Evolutionary conservation across 1,140 invertebrate genomes (phyloP), one percentile per base, ranked within the genome.

Genomic region (Anthonomus grandis): DNA sequence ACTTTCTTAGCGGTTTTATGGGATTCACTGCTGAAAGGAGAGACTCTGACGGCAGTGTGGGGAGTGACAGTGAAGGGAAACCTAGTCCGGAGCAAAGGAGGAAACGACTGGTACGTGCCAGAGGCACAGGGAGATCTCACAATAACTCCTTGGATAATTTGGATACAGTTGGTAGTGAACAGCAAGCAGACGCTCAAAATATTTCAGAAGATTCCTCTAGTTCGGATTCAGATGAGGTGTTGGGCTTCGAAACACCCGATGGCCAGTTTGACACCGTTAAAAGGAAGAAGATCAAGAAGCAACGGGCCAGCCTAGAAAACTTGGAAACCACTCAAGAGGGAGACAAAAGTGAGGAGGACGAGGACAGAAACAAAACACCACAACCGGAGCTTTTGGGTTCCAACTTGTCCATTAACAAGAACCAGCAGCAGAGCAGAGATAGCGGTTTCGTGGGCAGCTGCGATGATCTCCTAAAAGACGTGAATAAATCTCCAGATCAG

Each of bases 391-490:
- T 79, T 64, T 73, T 76, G 45, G 74, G 74, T 27, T 73, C 78
- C 42, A 78, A 79, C 66, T 69, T 80, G 23, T 76, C 75, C 41
- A 77, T 77, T 68, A 77, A 74, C 37, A 58, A 47, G 13, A 80
- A 78, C 51, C 87, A 88, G 68, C 86, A 90, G 66, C 88, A 90
- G 52, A 91, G 87, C 64, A 76, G 90, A 49, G 90, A 93, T 70
- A 91, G 89, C 61, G 90, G 90, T 3, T 93, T 93, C 64, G 84
- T 92, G 27, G 90, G 90, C 3, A 93, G 89, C 67, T 91, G 89
- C 65, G 90, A 93, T 67, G 90, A 93, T 71, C 74, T 93, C 27
- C 73, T 91, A 4, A 87, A 89, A 67, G 82, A 85, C 55, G 80
- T 79, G 37, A 76, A 62, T 63, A 41, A 41, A 41, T 17, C 38